Conservation (phyloP, 2,888 invertebrate genomes). For the Melipona beecheii region DNA sequence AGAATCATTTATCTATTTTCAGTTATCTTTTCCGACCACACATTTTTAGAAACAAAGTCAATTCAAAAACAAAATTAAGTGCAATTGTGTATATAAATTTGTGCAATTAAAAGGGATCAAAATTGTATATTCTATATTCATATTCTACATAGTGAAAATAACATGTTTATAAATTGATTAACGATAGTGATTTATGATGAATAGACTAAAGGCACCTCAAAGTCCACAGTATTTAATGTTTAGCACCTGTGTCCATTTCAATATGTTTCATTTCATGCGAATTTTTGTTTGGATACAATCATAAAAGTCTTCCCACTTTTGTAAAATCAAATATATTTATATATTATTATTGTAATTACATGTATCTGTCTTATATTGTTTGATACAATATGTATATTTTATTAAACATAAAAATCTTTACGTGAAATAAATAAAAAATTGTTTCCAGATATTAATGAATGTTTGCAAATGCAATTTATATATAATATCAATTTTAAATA, state of each 20-base stretch:
- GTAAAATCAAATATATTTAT: background rate
- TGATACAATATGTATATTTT: background rate
- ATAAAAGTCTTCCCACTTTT: conserved; percentile 30
- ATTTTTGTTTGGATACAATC: conserved; percentile 18
- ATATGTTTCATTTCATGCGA: conserved; percentile 42
- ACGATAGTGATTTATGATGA: conserved; percentile 43
- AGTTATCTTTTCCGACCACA: background rate
- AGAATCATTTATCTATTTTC: conserved; percentile 1
- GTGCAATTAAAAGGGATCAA: conserved; percentile 6
- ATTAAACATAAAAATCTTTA: background rate
- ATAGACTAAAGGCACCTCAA: conserved; percentile 68
- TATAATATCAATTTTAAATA: background rate
- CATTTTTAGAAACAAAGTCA: background rate
- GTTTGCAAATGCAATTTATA: background rate
- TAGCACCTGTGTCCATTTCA: conserved; percentile 54
- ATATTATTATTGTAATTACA: conserved; percentile 5
- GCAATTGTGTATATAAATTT: conserved; percentile 11
- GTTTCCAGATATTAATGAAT: background rate
- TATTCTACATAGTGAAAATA: conserved; percentile 28
- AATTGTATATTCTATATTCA: conserved; percentile 14
- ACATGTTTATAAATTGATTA: conserved; percentile 44
- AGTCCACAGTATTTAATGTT: conserved; percentile 52
- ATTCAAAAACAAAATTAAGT: conserved; percentile 28
- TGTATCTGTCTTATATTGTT: background rate
- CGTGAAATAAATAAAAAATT: background rate